Evolutionary conservation across 1,140 invertebrate species (phyloP).

Genomic region (Parasteatoda tepidariorum): DNA sequence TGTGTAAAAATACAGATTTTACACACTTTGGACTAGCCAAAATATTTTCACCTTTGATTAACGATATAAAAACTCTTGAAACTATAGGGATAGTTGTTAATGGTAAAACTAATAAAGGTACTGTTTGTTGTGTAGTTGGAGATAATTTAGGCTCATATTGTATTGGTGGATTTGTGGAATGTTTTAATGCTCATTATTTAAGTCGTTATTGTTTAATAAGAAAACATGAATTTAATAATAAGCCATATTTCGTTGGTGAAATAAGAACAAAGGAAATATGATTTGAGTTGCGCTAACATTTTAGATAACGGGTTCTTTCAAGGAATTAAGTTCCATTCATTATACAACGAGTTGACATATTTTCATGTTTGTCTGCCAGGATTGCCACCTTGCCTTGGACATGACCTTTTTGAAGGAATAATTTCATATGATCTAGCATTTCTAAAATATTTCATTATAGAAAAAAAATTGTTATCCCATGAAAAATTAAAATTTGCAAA

Average conservation of each 20-base stretch:
- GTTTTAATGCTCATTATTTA: slow-evolving; percentile 5
- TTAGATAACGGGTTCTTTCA: not conserved
- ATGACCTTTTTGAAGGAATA: slow-evolving; percentile 29
- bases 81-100: not conserved
- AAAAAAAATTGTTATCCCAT: slow-evolving; percentile 9
- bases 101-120: slow-evolving; percentile 5
- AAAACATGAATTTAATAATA: not conserved
- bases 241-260: not conserved
- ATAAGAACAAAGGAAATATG: not conserved
- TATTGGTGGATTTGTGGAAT: slow-evolving; percentile 25
- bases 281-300: not conserved
- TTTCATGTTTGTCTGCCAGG: slow-evolving; percentile 28
- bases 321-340: slow-evolving; percentile 1
- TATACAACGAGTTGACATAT: slow-evolving; percentile 13
- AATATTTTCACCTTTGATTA: slow-evolving; percentile 6
- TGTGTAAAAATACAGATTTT: slow-evolving; percentile 23
- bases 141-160: slow-evolving; percentile 19
- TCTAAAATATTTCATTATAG: slow-evolving; percentile 22
- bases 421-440: slow-evolving; percentile 17
- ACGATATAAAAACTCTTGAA: slow-evolving; percentile 24
- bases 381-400: slow-evolving; percentile 13
- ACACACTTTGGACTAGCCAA: slow-evolving; percentile 23
- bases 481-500: not conserved
- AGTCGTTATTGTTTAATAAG: slow-evolving; percentile 5
- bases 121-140: slow-evolving; percentile 18